Percentiles rank a stretch among this genome's conserved stretches.
Evolutionary conservation across 2,797 vertebrate species (phyloP).

Genomic region (Sternotherus odoratus): DNA sequence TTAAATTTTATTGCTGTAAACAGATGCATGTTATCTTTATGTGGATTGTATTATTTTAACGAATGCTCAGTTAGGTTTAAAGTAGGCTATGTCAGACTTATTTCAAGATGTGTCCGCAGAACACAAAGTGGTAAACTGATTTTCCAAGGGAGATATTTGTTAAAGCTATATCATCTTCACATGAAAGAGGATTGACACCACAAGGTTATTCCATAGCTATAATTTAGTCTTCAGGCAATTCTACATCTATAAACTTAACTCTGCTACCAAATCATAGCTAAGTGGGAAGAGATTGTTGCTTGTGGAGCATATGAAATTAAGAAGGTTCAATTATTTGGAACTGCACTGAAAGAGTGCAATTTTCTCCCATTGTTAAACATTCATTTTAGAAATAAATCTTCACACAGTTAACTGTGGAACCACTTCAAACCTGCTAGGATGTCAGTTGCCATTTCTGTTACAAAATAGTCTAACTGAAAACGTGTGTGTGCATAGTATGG

Average conservation of each 20-base stretch:
- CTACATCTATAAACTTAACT: background rate
- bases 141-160: background rate
- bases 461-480: background rate
- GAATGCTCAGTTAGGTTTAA: background rate
- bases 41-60: background rate
- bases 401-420: background rate
- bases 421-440: background rate
- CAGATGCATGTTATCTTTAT: too few species aligned
- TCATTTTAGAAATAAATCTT: background rate
- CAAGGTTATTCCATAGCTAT: background rate
- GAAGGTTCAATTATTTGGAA: background rate
- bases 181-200: background rate
- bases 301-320: background rate
- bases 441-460: background rate
- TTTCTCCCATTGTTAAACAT: background rate
- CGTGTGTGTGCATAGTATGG: background rate
- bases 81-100: background rate
- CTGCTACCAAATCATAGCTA: too few species aligned
- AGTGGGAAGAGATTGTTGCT: accelerated
- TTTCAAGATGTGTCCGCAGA: background rate
- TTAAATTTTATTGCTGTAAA: background rate
- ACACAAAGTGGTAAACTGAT: background rate
- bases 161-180: background rate
- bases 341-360: background rate
- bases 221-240: background rate